Base-by-base conservation (phyloP, 2,888 invertebrate species). In the Tineola bisselliella region DNA sequence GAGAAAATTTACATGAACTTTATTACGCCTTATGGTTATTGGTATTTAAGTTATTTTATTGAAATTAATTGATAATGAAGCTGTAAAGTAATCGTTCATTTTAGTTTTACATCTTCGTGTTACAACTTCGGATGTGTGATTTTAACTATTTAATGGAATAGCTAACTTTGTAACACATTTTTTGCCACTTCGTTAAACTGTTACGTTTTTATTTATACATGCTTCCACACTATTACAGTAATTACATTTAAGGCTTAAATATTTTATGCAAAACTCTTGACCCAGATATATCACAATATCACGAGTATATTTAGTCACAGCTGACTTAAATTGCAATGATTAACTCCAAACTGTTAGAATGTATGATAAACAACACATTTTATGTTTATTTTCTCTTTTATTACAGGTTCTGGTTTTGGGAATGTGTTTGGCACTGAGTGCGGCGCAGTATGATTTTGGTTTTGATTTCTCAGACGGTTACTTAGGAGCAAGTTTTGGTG, bases 401-500 rank as follows among this genome's bases (percentile, higher is more conserved):
- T 48, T 64, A n/a, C 84, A 88, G 88, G 77, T 76, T 64, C 66
- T 87, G 67, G 79, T 81, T 59, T 63, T 84, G 62, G 79, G 83
- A 69, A 79, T 76, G 67, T 82, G 88, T 77, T 65, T 86, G 65
- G 81, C 82, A 64, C 66, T 87, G 18, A 74, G 80, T 62, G 70
- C 77, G 44, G 87, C 84, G 18, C 88, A 88, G 67, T 87, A 71
- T 65, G 76, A 74, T 62, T 77, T 74, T 63, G 78, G 76, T 19
- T 62, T 65, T 15, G 72, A 70, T 61, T 80, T 71, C 67, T 72
- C 74, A 25, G 82, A 83, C 62, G 77, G 73, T 8, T 87, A 80
- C 68, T 79, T 86, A 63, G 77, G 80, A 15, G 80, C 79, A 31
- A 80, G 76, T 62, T 86, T 84, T 33, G 87, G 84, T 48, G 80